Evolutionary conservation across 2,888 invertebrate species (phyloP), one percentile per base, ranked within the genome.

Genomic region (Dinocampus coccinellae): DNA sequence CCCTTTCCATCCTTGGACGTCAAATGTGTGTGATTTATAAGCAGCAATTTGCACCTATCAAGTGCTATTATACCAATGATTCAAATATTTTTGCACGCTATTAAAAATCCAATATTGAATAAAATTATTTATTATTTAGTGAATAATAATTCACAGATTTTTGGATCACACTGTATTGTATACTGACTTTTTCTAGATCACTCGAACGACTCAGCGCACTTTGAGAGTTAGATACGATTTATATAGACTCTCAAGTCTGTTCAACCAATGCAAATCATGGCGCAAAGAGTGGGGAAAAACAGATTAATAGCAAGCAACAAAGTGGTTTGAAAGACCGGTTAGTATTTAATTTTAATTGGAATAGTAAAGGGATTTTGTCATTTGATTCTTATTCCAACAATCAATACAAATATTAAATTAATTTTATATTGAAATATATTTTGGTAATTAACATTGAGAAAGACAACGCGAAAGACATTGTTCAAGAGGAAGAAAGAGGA

Each of bases 181-280:
- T 63, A 63, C 63, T 36, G 70, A 70, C 53, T 53, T 26, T 29
- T 22, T 22, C 13, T 39, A 53, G 52, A 36, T 34, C 26, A 65
- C 64, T 65, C 60, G 64, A 64, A 63, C 52, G 69, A 78, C 79
- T 79, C 77, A 66, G 72, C 74, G 70, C 60, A 24, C 10, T 36
- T 63, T 36, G 29, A 20, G 61, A 77, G 78, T 79, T 79, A 79
- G 75, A 79, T 78, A 73, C 75, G 79, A 81, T 83, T 84, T 85
- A 85, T 85, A 85, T 84, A 85, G 83, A 83, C 78, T 74, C 80
- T 77, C 80, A 75, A 33, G 29, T 80, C 83, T 83, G 82, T 83
- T 83, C 84, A 82, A 84, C 84, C 47, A 83, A 80, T 74, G 75
- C 72, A 68, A 66, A 69, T 66, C 73, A 52, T 53, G 62, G 61